A percentile compares a stretch with the other conserved stretches of the same genome.
Conservation (phyloP, 2,888 invertebrate species). For the Cerastoderma edule region DNA sequence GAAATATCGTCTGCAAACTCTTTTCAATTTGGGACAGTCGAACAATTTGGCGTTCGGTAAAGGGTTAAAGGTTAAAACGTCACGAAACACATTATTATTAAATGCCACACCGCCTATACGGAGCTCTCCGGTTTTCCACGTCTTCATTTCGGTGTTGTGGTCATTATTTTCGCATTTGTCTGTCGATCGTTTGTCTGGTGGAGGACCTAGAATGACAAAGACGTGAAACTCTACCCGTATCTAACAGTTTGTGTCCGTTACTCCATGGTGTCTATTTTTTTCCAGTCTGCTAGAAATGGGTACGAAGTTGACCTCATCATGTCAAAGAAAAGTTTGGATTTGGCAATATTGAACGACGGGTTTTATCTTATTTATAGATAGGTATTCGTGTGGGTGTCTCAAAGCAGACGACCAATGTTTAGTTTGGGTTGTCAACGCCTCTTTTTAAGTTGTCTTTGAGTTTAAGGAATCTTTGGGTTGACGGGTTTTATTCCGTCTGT, state of each 20-base stretch:
- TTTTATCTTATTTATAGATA: too few relatives aligned
- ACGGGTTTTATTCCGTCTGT: too few relatives aligned
- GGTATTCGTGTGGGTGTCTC: too few relatives aligned
- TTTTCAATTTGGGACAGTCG: background rate
- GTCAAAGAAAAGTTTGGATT: background rate
- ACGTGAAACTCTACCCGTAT: background rate
- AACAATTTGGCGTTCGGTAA: background rate
- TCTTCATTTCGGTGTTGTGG: too few relatives aligned
- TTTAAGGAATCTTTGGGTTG: too few relatives aligned
- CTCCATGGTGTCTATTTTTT: background rate
- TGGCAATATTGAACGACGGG: background rate
- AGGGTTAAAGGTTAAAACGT: background rate
- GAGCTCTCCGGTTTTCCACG: too few relatives aligned
- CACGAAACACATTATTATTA: background rate
- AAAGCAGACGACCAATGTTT: too few relatives aligned
- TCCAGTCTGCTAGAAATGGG: background rate
- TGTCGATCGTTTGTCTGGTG: background rate
- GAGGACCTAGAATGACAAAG: slow-evolving; percentile 2
- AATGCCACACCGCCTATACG: background rate
- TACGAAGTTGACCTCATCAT: background rate
- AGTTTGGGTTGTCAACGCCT: too few relatives aligned
- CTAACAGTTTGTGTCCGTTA: background rate
- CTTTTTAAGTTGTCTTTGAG: too few relatives aligned
- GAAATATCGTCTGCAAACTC: background rate
- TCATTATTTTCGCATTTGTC: slow-evolving; percentile 10